phyloP scores from a whole-genome alignment of 2,113 vertebrate genomes.

The Indicator maculatus region DNA sequence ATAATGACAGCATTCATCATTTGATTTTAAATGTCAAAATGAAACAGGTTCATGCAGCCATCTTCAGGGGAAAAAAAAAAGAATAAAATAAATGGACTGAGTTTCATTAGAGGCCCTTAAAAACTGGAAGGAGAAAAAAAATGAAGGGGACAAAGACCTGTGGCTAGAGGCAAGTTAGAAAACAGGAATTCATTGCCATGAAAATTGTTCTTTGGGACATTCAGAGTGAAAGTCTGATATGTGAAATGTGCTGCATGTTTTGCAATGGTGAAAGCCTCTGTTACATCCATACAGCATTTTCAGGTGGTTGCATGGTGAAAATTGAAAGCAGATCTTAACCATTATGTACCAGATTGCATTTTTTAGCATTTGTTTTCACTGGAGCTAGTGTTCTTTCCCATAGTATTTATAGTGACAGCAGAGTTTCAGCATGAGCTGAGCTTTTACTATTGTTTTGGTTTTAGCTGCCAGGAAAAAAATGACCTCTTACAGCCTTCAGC shows the following conservation, averaged over 20 bases:
- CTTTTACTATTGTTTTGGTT: conserved; percentile 67
- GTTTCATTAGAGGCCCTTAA: conserved; percentile 1
- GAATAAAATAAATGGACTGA: background rate
- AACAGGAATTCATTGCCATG: background rate
- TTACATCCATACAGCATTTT: background rate
- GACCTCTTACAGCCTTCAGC: conserved; percentile 35
- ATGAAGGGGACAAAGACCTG: background rate
- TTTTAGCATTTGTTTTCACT: background rate
- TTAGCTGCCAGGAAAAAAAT: conserved; percentile 65
- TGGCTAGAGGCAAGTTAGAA: background rate
- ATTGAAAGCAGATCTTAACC: background rate
- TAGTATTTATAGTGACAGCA: conserved; percentile 55
- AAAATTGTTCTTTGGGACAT: background rate
- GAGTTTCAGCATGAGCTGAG: background rate
- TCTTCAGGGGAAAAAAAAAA: background rate
- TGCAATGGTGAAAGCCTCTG: background rate
- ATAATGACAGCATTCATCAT: conserved; percentile 32
- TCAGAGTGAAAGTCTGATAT: background rate
- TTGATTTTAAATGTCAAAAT: conserved; percentile 43
- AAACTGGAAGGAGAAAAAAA: background rate
- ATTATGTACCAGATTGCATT: background rate
- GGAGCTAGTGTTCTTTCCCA: conserved; percentile 27
- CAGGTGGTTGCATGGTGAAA: background rate
- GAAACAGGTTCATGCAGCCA: conserved; percentile 20
- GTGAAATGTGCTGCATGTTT: background rate